A percentile compares a stretch with the other conserved stretches of the same genome.
These are phyloP conservation scores for Jaculus jaculus DNA, from an alignment of 2,113 vertebrate genomes.

Conservation along the genomic window DNA sequence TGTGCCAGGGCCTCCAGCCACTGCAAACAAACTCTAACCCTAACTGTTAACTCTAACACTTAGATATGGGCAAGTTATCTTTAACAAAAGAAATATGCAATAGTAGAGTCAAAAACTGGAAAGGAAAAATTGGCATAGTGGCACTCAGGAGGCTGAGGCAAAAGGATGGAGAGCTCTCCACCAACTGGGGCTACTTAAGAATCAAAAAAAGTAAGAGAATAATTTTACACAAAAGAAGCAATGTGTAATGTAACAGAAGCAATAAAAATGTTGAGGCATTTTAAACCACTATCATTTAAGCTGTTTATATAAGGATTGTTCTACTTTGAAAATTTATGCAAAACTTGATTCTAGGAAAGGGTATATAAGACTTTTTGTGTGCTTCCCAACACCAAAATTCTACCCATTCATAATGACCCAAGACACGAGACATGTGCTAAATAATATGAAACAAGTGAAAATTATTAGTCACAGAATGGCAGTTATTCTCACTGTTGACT, in stretches of 20 bases:
- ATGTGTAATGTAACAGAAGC: neutral
- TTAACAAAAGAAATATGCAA: neutral
- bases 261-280: neutral
- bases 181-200: neutral
- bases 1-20: too few species aligned
- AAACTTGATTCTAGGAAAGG: slow-evolving; percentile 38
- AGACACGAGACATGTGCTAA: slow-evolving; percentile 44
- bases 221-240: slow-evolving; percentile 27
- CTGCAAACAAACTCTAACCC: too few species aligned
- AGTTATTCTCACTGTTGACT: slow-evolving; percentile 23
- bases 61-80: too few species aligned
- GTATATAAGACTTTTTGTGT: neutral
- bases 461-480: neutral
- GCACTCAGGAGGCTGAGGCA: neutral
- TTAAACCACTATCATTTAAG: slow-evolving; percentile 27
- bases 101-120: neutral
- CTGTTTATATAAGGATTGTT: neutral
- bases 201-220: neutral
- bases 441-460: slow-evolving; percentile 32
- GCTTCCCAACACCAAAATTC: slow-evolving; percentile 5
- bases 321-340: slow-evolving; percentile 17
- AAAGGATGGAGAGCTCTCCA: neutral
- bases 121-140: too few species aligned
- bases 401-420: neutral
- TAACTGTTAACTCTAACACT: neutral